A percentile compares a stretch with the other conserved stretches of the same genome.
Evolutionary conservation across 92 coral and sea anemone species (phyloP).

Genomic region (Virgularia gustaviana): DNA sequence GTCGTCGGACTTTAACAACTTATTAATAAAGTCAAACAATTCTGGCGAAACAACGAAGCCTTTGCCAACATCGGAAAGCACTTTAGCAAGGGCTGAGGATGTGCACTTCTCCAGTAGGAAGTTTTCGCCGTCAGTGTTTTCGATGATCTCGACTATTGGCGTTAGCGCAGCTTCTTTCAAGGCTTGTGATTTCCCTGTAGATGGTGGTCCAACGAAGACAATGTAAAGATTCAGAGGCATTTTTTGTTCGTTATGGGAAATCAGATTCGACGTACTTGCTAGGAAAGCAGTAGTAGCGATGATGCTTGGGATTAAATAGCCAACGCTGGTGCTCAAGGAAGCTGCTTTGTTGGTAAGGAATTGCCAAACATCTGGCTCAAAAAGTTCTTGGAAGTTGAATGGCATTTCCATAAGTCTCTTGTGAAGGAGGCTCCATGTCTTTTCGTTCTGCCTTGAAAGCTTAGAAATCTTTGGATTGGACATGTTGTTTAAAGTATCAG

Average conservation of each 20-base stretch:
- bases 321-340: conserved; percentile 36
- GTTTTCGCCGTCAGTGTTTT: conserved; percentile 4
- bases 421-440: conserved; percentile 16
- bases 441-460: conserved; percentile 1
- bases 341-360: conserved; percentile 16
- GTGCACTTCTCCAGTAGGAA: conserved; percentile 41
- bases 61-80: neutral
- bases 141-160: conserved; percentile 24
- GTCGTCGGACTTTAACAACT: no score
- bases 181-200: conserved; percentile 55
- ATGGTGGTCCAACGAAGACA: conserved; percentile 47
- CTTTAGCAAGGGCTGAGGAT: conserved; percentile 11
- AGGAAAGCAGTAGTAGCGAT: conserved; percentile 32
- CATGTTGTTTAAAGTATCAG: no score
- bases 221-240: conserved; percentile 46
- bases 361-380: no score
- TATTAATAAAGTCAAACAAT: no score
- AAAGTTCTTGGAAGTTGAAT: neutral
- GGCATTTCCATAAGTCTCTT: neutral
- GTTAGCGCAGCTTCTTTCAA: conserved; percentile 30
- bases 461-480: neutral
- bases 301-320: conserved; percentile 33
- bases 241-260: conserved; percentile 24
- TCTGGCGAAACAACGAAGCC: conserved; percentile 31
- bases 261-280: conserved; percentile 8